These are phyloP conservation scores for Pandion haliaetus DNA, from an alignment of 2,113 vertebrate genomes.

Conservation along the genomic window DNA sequence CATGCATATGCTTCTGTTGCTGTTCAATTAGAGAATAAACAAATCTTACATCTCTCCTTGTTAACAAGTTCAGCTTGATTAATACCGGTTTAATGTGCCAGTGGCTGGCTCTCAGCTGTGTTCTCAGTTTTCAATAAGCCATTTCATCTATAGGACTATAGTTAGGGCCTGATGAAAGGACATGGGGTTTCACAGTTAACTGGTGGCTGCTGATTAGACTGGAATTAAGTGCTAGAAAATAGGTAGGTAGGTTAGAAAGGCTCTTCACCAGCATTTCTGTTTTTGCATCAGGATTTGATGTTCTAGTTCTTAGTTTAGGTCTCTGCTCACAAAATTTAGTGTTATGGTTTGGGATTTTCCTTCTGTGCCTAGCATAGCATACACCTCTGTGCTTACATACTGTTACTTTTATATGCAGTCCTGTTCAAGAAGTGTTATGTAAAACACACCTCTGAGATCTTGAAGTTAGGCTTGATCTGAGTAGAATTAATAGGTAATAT, in stretches of 20 bases:
- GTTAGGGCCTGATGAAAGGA: constrained; percentile 28
- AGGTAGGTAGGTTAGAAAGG: neutral
- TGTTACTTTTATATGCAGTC: neutral
- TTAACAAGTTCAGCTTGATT: neutral
- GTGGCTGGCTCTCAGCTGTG: neutral
- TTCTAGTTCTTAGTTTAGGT: neutral
- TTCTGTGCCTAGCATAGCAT: neutral
- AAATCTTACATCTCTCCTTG: neutral
- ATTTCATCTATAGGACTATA: neutral
- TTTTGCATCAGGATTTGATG: neutral
- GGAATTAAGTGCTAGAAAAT: neutral
- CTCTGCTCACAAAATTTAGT: neutral
- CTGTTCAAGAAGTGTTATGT: neutral
- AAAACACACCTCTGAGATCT: neutral
- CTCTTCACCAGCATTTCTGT: neutral
- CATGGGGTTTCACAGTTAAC: neutral
- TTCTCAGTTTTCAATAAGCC: neutral
- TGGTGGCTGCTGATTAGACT: neutral
- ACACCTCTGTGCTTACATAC: neutral
- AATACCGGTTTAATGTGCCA: neutral
- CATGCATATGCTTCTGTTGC: neutral
- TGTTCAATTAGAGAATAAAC: neutral
- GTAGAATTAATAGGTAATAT: neutral
- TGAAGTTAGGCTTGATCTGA: neutral
- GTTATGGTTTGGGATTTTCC: neutral